Base-by-base conservation (phyloP, 2,113 vertebrate species). In the Tupaia tana region DNA sequence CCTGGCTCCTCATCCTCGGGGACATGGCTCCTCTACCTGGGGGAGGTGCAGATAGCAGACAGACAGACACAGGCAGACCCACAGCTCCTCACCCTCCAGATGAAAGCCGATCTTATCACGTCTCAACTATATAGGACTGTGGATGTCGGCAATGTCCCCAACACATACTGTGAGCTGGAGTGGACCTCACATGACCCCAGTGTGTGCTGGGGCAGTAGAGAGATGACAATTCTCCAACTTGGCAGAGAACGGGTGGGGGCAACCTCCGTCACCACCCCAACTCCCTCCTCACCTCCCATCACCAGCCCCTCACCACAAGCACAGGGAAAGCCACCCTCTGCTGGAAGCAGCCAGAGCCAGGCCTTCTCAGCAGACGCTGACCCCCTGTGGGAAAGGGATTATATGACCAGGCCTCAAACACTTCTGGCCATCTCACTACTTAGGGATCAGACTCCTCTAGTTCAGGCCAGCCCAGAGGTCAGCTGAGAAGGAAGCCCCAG, bases 81-180 rank as follows among this genome's bases (percentile, higher is more conserved):
- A 7, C 15, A 64, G 61, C 54, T 29, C 74, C 83, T 74, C 70
- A 15, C 29, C 8, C 54, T 43, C 29, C 95, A 78, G 69, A 24
- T 64, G 15, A 10, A 61, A 25, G n/a, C 2, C 2, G 79, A 34
- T 8, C 19, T 27, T 14, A 4, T 9, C 81, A 3, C 0, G 1
- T 18, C 71, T 54, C 70, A 6, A 15, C 58, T 0, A 1, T 3
- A 6, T 11, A 7, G 54, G 71, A 20, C n/a, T 56, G 9, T 11
- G 20, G 34, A 18, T 19, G 16, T 25, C 52, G 7, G 31, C 93
- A 10, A 1, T 79, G 67, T 75, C 34, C 43, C 16, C 9, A 75
- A 2, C 6, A 29, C 56, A 22, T 14, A 19, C 56, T 1, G 43
- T 71, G 58, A 59, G 3, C 1, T 1, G 0, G 66, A 9, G 52